Percentiles rank a stretch among this genome's conserved stretches.
phyloP scores from a whole-genome alignment of 2,888 invertebrate genomes.

The Callinectes sapidus region DNA sequence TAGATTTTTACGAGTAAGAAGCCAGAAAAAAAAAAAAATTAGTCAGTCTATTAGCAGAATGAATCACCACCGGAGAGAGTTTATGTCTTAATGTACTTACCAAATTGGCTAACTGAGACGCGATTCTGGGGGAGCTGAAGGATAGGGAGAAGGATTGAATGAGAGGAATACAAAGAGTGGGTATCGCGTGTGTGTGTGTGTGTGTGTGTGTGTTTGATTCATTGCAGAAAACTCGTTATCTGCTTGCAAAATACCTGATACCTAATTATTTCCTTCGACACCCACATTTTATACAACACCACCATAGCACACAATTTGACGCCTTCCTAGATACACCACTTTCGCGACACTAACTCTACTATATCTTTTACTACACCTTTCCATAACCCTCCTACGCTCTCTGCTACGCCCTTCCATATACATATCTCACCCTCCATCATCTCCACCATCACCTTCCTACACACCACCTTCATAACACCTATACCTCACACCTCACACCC shows the following conservation, averaged over 20 bases:
- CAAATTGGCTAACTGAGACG: not conserved
- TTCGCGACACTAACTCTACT: not conserved
- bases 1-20: not conserved
- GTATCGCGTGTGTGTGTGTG: conserved; percentile 8
- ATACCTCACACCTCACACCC: not conserved
- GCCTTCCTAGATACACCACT: not conserved
- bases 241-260: not conserved
- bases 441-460: not conserved
- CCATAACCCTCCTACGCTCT: too few species aligned
- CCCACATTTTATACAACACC: not conserved
- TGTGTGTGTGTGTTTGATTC: not conserved
- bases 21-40: not conserved
- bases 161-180: not conserved
- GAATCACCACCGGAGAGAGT: not conserved
- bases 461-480: not conserved
- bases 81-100: not conserved
- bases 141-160: not conserved
- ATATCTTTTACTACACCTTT: not conserved
- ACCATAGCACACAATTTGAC: not conserved
- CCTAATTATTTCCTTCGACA: not conserved
- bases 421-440: not conserved
- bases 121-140: not conserved
- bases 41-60: not conserved
- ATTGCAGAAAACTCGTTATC: not conserved
- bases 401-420: not conserved